These are phyloP conservation scores for Anaspis maculata DNA, from an alignment of 2,888 invertebrate genomes.

Conservation along the genomic window DNA sequence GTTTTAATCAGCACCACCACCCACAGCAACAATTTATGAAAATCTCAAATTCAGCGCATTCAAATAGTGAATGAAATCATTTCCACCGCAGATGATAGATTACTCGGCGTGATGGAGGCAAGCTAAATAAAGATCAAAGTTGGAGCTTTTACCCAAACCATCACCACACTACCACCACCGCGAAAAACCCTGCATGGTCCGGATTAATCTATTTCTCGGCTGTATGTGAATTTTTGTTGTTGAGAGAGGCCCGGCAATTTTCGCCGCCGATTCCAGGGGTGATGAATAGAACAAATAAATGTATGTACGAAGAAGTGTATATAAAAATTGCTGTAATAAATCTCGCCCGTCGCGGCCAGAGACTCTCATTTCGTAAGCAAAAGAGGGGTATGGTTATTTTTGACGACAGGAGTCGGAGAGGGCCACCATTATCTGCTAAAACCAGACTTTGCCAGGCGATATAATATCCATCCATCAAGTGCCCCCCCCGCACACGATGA, in stretches of 20 bases:
- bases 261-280: too few species aligned
- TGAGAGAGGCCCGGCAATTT: too few species aligned
- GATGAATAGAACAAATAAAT: constrained; percentile 18
- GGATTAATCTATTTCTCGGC: too few species aligned
- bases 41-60: constrained; percentile 11
- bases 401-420: constrained; percentile 15
- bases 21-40: constrained; percentile 12
- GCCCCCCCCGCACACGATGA: constrained; percentile 9
- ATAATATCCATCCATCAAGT: constrained; percentile 31
- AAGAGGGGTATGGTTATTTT: constrained; percentile 24
- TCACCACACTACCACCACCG: too few species aligned
- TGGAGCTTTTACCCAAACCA: too few species aligned
- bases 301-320: constrained; percentile 23
- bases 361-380: constrained; percentile 29
- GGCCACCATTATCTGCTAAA: constrained; percentile 31
- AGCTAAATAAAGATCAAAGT: constrained; percentile 9
- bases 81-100: constrained; percentile 11
- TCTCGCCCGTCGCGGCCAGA: constrained; percentile 28
- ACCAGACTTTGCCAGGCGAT: constrained; percentile 28
- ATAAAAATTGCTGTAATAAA: constrained; percentile 29
- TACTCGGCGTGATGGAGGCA: constrained; percentile 6
- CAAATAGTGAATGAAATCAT: constrained; percentile 11
- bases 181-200: too few species aligned
- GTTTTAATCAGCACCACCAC: constrained; percentile 10
- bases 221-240: too few species aligned